Percentiles rank a stretch among this genome's conserved stretches.
Conservation (phyloP, 2,113 vertebrate species). For the Semicossyphus pulcher region DNA sequence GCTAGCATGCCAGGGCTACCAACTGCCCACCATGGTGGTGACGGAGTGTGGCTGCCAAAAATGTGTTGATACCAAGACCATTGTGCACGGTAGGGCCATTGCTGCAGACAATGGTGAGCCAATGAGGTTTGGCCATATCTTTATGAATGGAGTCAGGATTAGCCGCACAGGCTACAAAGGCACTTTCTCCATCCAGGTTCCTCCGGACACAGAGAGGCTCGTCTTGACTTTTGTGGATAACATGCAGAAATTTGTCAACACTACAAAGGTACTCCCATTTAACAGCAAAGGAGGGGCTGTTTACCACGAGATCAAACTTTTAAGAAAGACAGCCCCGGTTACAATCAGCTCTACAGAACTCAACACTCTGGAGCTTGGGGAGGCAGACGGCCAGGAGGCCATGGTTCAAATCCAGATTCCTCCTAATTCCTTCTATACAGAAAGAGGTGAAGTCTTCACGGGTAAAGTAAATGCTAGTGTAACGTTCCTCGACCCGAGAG, state of each 20-base stretch:
- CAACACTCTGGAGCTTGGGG: constrained; percentile 91
- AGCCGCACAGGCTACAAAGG: constrained; percentile 97
- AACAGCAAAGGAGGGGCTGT: constrained; percentile 92
- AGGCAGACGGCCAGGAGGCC: constrained; percentile 87
- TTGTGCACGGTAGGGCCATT: constrained; percentile 89
- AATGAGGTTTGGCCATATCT: constrained; percentile 96
- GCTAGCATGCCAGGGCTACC: constrained; percentile 89
- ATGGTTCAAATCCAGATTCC: constrained; percentile 94
- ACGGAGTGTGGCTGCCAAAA: constrained; percentile 90
- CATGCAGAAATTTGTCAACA: constrained; percentile 95
- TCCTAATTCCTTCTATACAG: constrained; percentile 90
- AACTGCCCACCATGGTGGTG: constrained; percentile 90
- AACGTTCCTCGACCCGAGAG: constrained; percentile 94
- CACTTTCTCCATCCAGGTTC: constrained; percentile 93
- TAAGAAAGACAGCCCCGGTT: constrained; percentile 89
- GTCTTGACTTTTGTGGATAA: constrained; percentile 97
- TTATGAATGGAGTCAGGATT: constrained; percentile 89
- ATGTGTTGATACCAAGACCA: constrained; percentile 89
- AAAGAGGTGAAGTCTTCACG: constrained; percentile 90
- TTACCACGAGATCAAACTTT: constrained; percentile 94
- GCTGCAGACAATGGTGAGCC: constrained; percentile 94
- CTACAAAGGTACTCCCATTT: constrained; percentile 96
- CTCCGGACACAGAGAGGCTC: constrained; percentile 90
- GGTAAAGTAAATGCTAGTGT: constrained; percentile 95
- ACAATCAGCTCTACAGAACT: constrained; percentile 86